Base-by-base conservation (phyloP, 2,888 invertebrate species). In the Apotomis capreana region DNA sequence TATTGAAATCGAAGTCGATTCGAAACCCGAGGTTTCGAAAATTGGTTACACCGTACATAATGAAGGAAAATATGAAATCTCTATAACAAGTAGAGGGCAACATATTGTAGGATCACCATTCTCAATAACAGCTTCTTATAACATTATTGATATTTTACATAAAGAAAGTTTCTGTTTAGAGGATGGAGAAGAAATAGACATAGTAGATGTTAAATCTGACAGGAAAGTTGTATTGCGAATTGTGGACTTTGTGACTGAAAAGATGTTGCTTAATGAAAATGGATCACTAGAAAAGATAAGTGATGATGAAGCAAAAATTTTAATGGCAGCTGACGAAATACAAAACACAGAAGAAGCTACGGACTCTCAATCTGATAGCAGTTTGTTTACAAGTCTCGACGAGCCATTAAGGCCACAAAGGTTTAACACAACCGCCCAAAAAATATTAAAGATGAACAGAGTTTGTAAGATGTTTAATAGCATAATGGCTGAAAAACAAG, bases 101-200 rank as follows among this genome's bases (percentile, higher is more conserved):
- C 89, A 91, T 78, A 88, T 95, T 55, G 91, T 92, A 49, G 95
- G 95, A n/a, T 95, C 95, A 36, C 95, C 95, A 0, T 95, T 93
- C 78, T 83, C 83, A 68, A 88, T 95, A 4, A 93, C 89, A 69
- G 92, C 94, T 26, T 86, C 89, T 3, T 81, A 87, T 69, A 88
- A 91, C 74, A 89, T 92, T 52, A 74, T 92, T 5, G 80, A 80
- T 54, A 79, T 84, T 49, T 78, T 92, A 70, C 89, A 91, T 83
- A 86, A 80, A 76, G 90, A 92, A 64, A 91, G 81, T 75, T 89
- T 87, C 70, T 84, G 85, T 70, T 83, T 92, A 71, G 92, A 93
- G 84, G 87, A 92, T 67, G 92, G 92, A 0, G 92, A 93, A 84
- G 91, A 92, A 87, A 91, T 92, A 58, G 91, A 91, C 74, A 91